phyloP scores from a whole-genome alignment of 2,797 vertebrate species.

The Neomorphus geoffroyi region DNA sequence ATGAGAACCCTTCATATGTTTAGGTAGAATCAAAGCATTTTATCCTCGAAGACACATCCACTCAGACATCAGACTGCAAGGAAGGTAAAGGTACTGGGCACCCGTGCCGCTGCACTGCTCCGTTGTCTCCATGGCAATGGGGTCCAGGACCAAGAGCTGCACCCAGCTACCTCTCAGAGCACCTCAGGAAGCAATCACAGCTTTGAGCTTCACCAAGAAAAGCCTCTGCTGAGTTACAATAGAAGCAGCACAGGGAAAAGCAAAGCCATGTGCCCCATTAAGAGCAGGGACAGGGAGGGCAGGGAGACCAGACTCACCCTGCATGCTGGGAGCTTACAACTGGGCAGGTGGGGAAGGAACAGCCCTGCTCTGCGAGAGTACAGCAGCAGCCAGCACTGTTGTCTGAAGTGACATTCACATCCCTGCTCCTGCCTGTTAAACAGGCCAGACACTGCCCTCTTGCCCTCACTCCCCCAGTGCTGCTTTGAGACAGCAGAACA shows the following conservation, averaged over 20 bases:
- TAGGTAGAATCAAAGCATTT: not conserved
- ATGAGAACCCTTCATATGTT: not conserved
- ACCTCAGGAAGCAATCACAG: rapidly evolving
- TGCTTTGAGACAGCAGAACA: not conserved
- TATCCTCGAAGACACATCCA: not conserved
- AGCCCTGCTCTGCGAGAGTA: rapidly evolving
- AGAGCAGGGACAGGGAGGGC: too few species aligned
- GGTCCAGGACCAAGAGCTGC: not conserved
- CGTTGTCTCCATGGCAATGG: not conserved
- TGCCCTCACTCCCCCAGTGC: not conserved
- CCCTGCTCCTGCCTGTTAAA: not conserved
- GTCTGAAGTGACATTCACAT: not conserved
- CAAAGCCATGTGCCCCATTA: rapidly evolving
- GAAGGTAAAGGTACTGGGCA: rapidly evolving
- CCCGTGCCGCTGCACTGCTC: rapidly evolving
- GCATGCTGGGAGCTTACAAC: rapidly evolving
- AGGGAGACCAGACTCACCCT: not conserved
- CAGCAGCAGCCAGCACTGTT: not conserved
- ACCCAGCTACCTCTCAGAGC: rapidly evolving
- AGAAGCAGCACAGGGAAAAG: not conserved
- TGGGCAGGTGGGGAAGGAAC: not conserved
- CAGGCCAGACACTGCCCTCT: not conserved
- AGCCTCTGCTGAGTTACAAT: not conserved
- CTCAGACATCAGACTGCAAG: not conserved
- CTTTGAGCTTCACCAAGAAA: not conserved